Percentiles rank a stretch among this genome's conserved stretches.
Evolutionary conservation across 2,888 invertebrate species (phyloP).

Genomic region (Hedychridium roseum): DNA sequence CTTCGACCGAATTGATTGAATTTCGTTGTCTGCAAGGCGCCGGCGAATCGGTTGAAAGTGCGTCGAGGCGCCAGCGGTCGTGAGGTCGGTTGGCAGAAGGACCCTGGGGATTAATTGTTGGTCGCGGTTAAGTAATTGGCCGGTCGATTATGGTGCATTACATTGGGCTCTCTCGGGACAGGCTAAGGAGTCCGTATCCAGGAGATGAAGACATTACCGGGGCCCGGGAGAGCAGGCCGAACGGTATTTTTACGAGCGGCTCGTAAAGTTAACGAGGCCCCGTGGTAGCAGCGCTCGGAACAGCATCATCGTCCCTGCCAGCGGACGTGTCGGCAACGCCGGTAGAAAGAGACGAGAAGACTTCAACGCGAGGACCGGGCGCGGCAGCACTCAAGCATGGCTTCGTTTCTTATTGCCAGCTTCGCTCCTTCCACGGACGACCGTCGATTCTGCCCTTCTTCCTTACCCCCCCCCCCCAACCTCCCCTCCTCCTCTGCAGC

Average conservation of each 20-base stretch:
- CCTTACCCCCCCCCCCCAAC: constrained; percentile 2
- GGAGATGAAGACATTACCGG: constrained; percentile 61
- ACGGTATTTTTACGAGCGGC: constrained; percentile 63
- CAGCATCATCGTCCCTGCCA: neutral
- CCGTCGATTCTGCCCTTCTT: constrained; percentile 27
- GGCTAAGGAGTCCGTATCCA: constrained; percentile 50
- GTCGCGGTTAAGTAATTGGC: constrained; percentile 60
- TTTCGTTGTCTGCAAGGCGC: too few relatives aligned
- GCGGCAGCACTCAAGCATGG: constrained; percentile 15
- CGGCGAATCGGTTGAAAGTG: too few relatives aligned
- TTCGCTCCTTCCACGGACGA: constrained; percentile 30
- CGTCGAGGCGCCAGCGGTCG: too few relatives aligned
- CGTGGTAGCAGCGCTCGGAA: constrained; percentile 27
- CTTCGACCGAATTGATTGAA: too few relatives aligned
- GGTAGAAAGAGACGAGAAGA: too few relatives aligned
- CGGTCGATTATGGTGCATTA: constrained; percentile 60
- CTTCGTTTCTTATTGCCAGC: neutral
- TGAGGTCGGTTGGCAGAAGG: too few relatives aligned
- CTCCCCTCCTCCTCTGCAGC: neutral
- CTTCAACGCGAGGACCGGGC: constrained; percentile 36
- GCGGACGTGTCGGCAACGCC: too few relatives aligned
- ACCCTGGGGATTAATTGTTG: constrained; percentile 53
- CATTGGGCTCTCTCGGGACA: constrained; percentile 50
- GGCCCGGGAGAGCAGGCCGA: constrained; percentile 45
- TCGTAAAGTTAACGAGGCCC: constrained; percentile 64